Evolutionary conservation across 2,113 vertebrate species (phyloP), one percentile per base, ranked within the genome.

Genomic region (Oxyruncus cristatus): DNA sequence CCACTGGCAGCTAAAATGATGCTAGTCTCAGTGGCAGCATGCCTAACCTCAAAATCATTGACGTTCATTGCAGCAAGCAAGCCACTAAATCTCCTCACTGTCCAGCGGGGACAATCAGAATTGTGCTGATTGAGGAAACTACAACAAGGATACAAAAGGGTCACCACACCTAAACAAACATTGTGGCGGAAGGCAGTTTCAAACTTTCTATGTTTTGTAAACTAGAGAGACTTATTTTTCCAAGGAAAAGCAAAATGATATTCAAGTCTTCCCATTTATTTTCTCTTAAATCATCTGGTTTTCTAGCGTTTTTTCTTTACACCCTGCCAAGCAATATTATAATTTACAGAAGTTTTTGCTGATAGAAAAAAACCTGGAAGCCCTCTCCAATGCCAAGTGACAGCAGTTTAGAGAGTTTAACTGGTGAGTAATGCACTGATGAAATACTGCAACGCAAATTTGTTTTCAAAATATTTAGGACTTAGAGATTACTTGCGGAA

Each of bases 401-500:
- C 93, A 96, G 89, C 96, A 97, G 91, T 96, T 97, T 94, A 97
- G 89, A 97, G 95, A 97, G 96, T 88, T 97, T 95, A 94, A 93
- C 94, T 97, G 91, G 95, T 98, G 97, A 97, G 96, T 97, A 97
- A 94, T 88, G 93, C 93, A 96, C 72, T 98, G 97, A 97, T 95
- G 96, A 95, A 98, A 97, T 95, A 96, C 91, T 81, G 22, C 96
- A 97, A 97, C 88, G 92, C 94, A 91, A 93, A 92, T 94, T 98
- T 97, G 97, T 76, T 97, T 98, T 97, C 92, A 95, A 97, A 97
- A 98, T 97, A 97, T 97, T 98, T 98, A 98, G 96, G 96, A 97
- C 75, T 97, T 96, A 93, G 94, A 97, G 97, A 97, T 97, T 97
- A 97, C 96, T 97, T 96, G 94, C 58, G 93, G 98, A 98, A 98